Conservation (phyloP, 1,140 invertebrate genomes). For the Monomorium pharaonis region DNA sequence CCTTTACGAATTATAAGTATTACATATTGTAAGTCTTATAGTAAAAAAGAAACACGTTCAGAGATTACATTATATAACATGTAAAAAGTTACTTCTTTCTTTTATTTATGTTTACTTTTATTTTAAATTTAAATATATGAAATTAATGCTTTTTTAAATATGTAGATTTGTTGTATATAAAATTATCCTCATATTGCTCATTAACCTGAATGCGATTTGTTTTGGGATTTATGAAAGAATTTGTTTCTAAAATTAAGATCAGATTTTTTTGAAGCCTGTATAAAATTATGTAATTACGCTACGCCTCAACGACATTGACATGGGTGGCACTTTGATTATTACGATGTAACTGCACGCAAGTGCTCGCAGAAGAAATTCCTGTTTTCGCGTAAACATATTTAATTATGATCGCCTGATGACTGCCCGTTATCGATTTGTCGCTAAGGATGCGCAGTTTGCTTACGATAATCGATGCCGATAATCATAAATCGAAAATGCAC, state of each 20-base stretch:
- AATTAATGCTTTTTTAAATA: neutral
- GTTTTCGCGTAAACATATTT: neutral
- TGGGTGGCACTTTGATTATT: conserved; percentile 5
- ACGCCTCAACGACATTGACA: neutral
- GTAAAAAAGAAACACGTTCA: neutral
- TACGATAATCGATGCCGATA: neutral
- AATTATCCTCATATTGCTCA: neutral
- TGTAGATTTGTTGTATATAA: neutral
- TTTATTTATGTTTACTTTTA: neutral
- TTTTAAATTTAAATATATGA: neutral
- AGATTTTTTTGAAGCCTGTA: neutral
- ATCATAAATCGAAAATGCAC: neutral
- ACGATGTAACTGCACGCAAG: neutral
- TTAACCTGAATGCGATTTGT: neutral
- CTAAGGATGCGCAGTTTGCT: neutral
- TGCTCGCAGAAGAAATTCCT: neutral
- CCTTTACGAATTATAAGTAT: neutral
- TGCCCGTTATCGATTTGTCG: neutral
- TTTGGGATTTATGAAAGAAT: neutral
- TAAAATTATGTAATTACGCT: neutral
- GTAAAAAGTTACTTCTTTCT: neutral
- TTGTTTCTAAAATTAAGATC: neutral
- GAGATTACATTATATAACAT: neutral
- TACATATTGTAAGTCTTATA: neutral
- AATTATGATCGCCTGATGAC: neutral